Percentiles rank a stretch among this genome's conserved stretches.
phyloP scores from a whole-genome alignment of 2,888 invertebrate genomes.

The Drosophila stalkeri region DNA sequence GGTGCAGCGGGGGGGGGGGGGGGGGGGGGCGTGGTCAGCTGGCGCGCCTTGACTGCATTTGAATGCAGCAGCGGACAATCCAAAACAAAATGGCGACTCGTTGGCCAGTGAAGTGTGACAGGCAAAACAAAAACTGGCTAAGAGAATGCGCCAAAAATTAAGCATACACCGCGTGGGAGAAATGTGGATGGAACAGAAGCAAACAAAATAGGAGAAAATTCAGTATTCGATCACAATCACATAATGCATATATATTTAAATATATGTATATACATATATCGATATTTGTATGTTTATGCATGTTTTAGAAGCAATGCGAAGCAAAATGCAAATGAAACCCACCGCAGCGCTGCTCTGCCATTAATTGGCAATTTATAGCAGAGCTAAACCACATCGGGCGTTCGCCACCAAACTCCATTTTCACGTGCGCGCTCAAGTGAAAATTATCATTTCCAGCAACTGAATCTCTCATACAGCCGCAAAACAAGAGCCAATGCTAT shows the following conservation, averaged over 20 bases:
- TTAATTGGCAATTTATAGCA: conserved; percentile 78
- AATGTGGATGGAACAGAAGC: conserved; percentile 2
- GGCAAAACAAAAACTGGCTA: conserved; percentile 18
- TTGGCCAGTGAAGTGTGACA: conserved; percentile 62
- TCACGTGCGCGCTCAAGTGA: conserved; percentile 76
- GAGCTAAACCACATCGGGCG: conserved; percentile 49
- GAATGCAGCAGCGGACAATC: conserved; percentile 47
- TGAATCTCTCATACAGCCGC: conserved; percentile 55
- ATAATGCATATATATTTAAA: conserved; percentile 23
- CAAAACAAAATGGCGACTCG: conserved; percentile 59
- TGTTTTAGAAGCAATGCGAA: conserved; percentile 42
- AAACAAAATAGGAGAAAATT: conserved; percentile 17
- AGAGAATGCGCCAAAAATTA: conserved; percentile 55
- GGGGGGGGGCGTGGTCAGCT: background rate
- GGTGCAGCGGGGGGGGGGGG: background rate
- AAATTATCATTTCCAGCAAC: conserved; percentile 80
- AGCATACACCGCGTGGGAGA: conserved; percentile 63
- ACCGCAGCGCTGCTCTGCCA: conserved; percentile 60
- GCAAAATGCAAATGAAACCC: conserved; percentile 70
- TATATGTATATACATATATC: background rate
- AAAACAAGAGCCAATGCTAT: conserved; percentile 67
- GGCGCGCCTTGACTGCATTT: conserved; percentile 52
- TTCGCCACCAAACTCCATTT: conserved; percentile 41
- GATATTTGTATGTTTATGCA: conserved; percentile 4
- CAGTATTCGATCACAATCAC: conserved; percentile 37